Evolutionary conservation across 2,797 vertebrate genomes (phyloP), one percentile per base, ranked within the genome.

Genomic region (Microchirus variegatus): DNA sequence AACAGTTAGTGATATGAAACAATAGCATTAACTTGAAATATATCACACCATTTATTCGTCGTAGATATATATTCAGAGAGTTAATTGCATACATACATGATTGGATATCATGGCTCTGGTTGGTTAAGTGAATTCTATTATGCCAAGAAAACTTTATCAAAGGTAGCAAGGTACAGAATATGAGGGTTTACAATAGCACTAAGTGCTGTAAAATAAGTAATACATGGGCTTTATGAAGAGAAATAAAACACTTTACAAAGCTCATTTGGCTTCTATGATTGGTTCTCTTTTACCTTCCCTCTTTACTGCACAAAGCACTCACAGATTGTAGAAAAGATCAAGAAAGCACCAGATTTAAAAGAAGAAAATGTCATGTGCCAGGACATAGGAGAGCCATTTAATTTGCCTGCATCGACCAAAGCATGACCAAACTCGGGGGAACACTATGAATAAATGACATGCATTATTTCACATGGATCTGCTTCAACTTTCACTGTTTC

Each of bases 391-490:
- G 70, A 64, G 69, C 77, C 47, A 56, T 84, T 85, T 86, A 70
- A 87, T 87, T 82, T 82, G 51, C 59, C 75, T 65, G 43, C 70
- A 71, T 78, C 64, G 81, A 31, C 5, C 31, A 31, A 31, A 31
- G 31, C 31, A 31, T 31, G 78, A 53, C 52, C 52, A 53, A 15
- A 41, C 13, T 37, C 69, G 43, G 54, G 22, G 52, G 66, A 82
- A 82, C 59, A 61, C 84, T 83, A 87, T 89, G 87, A 89, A 91
- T 89, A 90, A 89, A 89, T 87, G 69, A 84, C 82, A 88, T 84
- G 87, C 85, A 80, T 86, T 89, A 85, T 85, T 89, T 85, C 83
- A 81, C 82, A 64, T 57, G 45, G 60, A 66, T 84, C 67, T 70
- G 42, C 73, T 68, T 54, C 71, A 75, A 84, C 75, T 85, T 80